Evolutionary conservation across 1,140 invertebrate genomes (phyloP), one percentile per base, ranked within the genome.

Genomic region (Hylyphantes graminicola): DNA sequence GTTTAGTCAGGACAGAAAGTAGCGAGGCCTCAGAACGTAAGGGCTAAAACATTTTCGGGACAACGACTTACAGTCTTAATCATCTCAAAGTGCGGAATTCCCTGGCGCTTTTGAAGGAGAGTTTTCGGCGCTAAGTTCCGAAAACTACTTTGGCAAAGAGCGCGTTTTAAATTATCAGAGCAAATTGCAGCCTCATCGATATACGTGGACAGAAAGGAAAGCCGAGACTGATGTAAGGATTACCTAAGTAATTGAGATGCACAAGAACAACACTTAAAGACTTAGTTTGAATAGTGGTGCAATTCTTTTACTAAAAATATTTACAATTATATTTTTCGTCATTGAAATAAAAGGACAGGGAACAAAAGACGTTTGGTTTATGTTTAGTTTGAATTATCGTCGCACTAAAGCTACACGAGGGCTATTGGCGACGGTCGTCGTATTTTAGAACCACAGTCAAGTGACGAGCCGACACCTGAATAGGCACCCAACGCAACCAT

Each of bases 61-160:
- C 68, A 70, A 70, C 68, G 68, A 70, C 68, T 70, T 53, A 70
- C 68, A 17, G 68, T 51, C 68, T 70, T 70, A 70, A 70, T 70
- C 68, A 70, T 70, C 68, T 54, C 68, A 70, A 70, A 70, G 68
- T 70, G 54, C 53, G 68, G 13, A 70, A 70, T 70, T 70, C 68
- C 68, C 68, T 70, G 51, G 68, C 21, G 68, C 7, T 53, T 70
- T 48, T 70, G 50, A 50, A 70, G 50, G 54, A 51, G 68, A 70
- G 53, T 53, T 53, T 70, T 70, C 54, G 51, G 50, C n/a, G 50
- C 68, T 50, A n/a, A 19, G 19, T 35, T 65, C 48, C 63, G n/a
- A 65, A 65, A 65, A 65, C 63, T 65, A 65, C 63, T 51, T 70
- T 70, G 50, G 48, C 51, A 53, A 70, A 70, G n/a, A 70, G 68